Percentiles rank a stretch among this genome's conserved stretches.
These are phyloP conservation scores for Melanargia galathea DNA, from an alignment of 2,888 invertebrate species.

Conservation along the genomic window DNA sequence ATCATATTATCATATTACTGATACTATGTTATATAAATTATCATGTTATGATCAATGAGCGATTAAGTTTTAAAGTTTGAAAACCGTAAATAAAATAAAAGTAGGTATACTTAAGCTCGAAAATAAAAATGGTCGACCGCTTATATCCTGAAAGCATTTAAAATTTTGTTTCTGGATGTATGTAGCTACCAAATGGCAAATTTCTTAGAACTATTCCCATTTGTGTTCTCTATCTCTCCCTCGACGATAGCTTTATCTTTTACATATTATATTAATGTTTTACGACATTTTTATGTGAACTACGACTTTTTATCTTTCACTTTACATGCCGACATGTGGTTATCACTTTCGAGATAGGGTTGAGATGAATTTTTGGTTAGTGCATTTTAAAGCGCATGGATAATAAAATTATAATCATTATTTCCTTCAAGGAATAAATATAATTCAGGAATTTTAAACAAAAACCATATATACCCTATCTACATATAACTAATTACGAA, in stretches of 20 bases:
- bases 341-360: slow-evolving; percentile 7
- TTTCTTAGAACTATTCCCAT: no score
- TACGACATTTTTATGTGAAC: slow-evolving; percentile 14
- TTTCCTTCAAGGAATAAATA: not conserved
- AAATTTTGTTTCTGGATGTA: no score
- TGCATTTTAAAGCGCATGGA: not conserved
- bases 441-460: not conserved
- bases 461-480: no score
- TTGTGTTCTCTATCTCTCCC: not conserved
- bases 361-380: not conserved
- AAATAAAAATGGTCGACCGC: no score
- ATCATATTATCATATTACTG: no score
- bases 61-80: no score
- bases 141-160: no score
- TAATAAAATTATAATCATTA: not conserved
- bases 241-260: slow-evolving; percentile 13
- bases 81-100: no score
- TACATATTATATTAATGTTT: not conserved
- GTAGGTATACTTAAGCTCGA: no score
- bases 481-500: no score
- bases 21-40: no score
- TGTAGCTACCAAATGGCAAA: not conserved
- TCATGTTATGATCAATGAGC: no score
- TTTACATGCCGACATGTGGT: slow-evolving; percentile 18
- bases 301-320: slow-evolving; percentile 7